phyloP scores from a whole-genome alignment of 2,113 vertebrate genomes.

The Choloepus hoffmanni region DNA sequence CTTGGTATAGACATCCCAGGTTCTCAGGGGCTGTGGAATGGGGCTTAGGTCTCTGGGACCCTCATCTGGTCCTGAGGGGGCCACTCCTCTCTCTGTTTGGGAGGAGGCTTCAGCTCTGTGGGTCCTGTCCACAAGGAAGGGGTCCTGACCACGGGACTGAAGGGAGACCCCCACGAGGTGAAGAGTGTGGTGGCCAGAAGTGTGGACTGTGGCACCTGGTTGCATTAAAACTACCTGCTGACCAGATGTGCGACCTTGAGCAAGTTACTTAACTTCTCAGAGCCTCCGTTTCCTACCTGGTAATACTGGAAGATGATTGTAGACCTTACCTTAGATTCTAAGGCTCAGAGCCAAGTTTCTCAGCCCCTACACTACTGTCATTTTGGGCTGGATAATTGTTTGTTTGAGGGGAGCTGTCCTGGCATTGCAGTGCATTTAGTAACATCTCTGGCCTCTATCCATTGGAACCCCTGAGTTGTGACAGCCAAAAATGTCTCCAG shows the following conservation, averaged over 20 bases:
- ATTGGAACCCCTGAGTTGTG: background rate
- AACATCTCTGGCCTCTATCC: background rate
- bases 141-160: background rate
- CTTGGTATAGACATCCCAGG: accelerated
- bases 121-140: background rate
- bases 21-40: background rate
- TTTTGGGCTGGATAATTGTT: background rate
- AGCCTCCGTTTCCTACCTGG: background rate
- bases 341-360: background rate
- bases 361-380: accelerated
- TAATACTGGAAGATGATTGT: background rate
- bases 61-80: background rate
- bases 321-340: background rate
- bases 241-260: background rate
- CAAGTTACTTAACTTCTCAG: background rate
- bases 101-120: background rate
- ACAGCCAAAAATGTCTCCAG: background rate
- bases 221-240: background rate
- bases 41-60: background rate
- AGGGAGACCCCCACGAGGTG: background rate
- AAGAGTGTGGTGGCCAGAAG: background rate
- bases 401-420: no score
- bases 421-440: background rate
- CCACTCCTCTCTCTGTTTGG: background rate
- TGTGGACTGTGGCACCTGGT: background rate